A percentile compares a stretch with the other conserved stretches of the same genome.
Conservation (phyloP, 1,140 invertebrate species). For the Heliconius hewitsoni region DNA sequence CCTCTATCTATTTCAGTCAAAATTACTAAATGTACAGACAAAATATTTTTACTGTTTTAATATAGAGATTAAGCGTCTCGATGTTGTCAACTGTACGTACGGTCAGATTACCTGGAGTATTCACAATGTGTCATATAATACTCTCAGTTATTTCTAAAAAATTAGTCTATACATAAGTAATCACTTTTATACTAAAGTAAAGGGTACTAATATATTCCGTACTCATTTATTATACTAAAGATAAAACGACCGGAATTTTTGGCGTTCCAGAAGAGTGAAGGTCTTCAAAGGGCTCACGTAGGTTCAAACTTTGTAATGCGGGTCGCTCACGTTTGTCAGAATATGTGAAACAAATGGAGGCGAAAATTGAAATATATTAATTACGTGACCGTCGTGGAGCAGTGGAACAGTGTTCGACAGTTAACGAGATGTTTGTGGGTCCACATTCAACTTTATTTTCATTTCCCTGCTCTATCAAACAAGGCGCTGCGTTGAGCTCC, state of each 20-base stretch:
- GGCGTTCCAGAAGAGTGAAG: slow-evolving; percentile 20
- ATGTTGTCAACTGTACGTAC: no score
- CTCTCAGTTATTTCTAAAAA: no score
- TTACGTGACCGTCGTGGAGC: neutral
- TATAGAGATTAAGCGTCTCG: no score
- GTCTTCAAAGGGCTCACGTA: slow-evolving; percentile 23
- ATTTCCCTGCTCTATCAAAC: no score
- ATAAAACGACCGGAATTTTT: slow-evolving; percentile 23
- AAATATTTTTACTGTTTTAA: no score
- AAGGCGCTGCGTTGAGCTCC: no score
- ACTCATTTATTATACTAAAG: slow-evolving; percentile 15
- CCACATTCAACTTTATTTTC: no score
- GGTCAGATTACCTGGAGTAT: no score
- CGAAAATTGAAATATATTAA: slow-evolving; percentile 9
- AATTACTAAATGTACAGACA: no score
- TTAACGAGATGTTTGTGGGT: no score
- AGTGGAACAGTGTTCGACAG: neutral
- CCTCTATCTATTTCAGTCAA: no score
- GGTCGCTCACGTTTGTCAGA: slow-evolving; percentile 19
- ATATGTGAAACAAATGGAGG: neutral
- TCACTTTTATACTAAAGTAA: neutral
- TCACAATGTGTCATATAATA: no score
- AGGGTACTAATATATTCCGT: slow-evolving; percentile 16
- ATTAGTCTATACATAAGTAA: neutral
- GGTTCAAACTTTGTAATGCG: slow-evolving; percentile 19